Base-by-base conservation (phyloP, 2,797 vertebrate species). In the Sebastolobus alascanus region DNA sequence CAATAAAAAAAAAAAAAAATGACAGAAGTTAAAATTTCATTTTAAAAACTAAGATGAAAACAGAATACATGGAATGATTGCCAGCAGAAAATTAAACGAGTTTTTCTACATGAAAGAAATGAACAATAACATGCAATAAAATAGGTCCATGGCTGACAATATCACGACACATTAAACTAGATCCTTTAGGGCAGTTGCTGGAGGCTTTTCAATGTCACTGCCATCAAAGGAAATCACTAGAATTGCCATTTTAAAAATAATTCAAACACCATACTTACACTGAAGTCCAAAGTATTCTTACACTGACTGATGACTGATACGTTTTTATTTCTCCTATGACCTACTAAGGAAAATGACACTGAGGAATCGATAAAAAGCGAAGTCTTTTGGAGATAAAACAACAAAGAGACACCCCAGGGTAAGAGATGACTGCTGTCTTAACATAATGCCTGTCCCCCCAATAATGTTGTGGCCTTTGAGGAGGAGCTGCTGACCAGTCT, bases 401-500 rank as follows among this genome's bases (percentile, higher is more conserved):
- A 63, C 33, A 52, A 52, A 72, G 43, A 16, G n/a, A 56, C 27
- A 29, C 65, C 27, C 12, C 38, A 8, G 27, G 71, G 14, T 27
- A 13, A 35, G 68, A 61, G 20, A 77, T 79, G 56, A 38, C 12
- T 66, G 31, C 63, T 25, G 27, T n/a, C 71, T 75, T 52, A 77
- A 86, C 80, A 89, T 85, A 75, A 90, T 90, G 77, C 66, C 46
- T 59, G 61, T 29, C 16, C 61, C 61, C 9, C 43, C 35, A 68
- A 22, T 79, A 66, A 85, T 73, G 67, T 58, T 84, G 70, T 55
- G 61, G 68, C 79, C 77, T 89, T 82, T 71, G 52, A 83, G 79
- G 88, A 83, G 80, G 63, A 67, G 64, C 43, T 65, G 63, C 40
- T 77, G 68, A 73, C 61, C 33, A 73, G 75, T 38, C 58, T 9